Conservation (phyloP, 2,888 invertebrate species). For the Tridacna gigas region DNA sequence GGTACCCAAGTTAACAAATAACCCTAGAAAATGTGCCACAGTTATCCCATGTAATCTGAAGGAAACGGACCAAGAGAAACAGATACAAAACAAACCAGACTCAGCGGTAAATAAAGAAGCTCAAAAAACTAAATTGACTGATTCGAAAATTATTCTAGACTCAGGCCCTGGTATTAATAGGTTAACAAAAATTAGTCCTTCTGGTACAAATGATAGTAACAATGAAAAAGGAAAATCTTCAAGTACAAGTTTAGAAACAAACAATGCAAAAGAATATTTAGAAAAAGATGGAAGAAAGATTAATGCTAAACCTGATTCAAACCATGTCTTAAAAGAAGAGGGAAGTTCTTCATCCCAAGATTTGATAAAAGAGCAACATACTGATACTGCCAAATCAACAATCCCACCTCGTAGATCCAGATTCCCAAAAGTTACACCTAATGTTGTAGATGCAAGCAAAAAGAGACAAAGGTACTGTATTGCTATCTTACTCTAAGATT, state of each 20-base stretch:
- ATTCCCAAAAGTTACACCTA: constrained; percentile 73
- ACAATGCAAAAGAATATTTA: background rate
- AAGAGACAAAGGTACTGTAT: constrained; percentile 49
- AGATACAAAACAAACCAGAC: background rate
- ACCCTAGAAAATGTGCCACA: constrained; percentile 2
- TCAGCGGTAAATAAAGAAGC: background rate
- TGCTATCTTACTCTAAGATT: background rate
- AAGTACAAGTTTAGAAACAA: background rate
- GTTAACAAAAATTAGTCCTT: background rate
- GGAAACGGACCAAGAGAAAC: background rate
- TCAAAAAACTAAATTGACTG: background rate
- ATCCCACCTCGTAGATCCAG: constrained; percentile 50
- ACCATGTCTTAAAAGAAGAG: background rate
- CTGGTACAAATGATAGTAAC: background rate
- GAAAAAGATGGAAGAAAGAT: background rate
- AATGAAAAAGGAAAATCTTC: background rate
- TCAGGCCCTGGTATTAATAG: background rate
- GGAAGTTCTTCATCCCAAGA: background rate
- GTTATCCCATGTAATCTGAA: background rate
- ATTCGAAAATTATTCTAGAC: background rate
- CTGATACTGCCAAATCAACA: background rate
- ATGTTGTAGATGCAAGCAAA: constrained; percentile 65
- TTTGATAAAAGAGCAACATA: constrained; percentile 7
- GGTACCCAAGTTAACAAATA: background rate
- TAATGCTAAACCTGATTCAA: background rate